A percentile compares a stretch with the other conserved stretches of the same genome.
phyloP scores from a whole-genome alignment of 2,888 invertebrate genomes.

The Pollenia angustigena region DNA sequence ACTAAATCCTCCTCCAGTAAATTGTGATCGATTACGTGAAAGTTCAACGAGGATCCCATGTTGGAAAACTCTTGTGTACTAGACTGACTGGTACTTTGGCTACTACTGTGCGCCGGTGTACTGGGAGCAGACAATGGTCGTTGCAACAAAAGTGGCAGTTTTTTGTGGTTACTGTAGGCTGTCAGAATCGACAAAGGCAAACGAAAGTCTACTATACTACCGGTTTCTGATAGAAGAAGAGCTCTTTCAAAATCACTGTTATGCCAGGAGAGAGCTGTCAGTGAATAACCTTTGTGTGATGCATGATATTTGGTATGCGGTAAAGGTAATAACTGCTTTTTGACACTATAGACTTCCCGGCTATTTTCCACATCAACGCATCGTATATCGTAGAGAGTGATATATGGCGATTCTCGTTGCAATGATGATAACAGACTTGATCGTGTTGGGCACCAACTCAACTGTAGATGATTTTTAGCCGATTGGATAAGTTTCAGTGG shows the following conservation, averaged over 20 bases:
- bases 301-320: conserved; percentile 78
- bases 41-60: conserved; percentile 76
- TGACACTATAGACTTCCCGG: conserved; percentile 90
- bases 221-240: conserved; percentile 81
- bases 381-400: conserved; percentile 94
- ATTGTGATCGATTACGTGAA: conserved; percentile 78
- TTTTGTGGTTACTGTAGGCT: conserved; percentile 81
- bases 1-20: conserved; percentile 79
- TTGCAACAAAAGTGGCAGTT: conserved; percentile 80
- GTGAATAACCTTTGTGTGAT: conserved; percentile 77
- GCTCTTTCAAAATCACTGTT: conserved; percentile 87
- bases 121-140: conserved; percentile 77
- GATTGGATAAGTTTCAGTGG: conserved; percentile 90
- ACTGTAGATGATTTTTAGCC: conserved; percentile 87
- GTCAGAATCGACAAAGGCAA: conserved; percentile 81
- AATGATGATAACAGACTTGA: conserved; percentile 92
- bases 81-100: conserved; percentile 54
- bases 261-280: conserved; percentile 95
- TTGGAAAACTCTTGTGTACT: conserved; percentile 74
- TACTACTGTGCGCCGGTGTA: conserved; percentile 76
- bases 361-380: conserved; percentile 89
- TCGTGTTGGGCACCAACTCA: conserved; percentile 94
- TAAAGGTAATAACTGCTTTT: conserved; percentile 86
- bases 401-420: conserved; percentile 90
- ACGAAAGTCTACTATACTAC: conserved; percentile 81